phyloP scores from a whole-genome alignment of 2,113 vertebrate species.

The Pimephales promelas region DNA sequence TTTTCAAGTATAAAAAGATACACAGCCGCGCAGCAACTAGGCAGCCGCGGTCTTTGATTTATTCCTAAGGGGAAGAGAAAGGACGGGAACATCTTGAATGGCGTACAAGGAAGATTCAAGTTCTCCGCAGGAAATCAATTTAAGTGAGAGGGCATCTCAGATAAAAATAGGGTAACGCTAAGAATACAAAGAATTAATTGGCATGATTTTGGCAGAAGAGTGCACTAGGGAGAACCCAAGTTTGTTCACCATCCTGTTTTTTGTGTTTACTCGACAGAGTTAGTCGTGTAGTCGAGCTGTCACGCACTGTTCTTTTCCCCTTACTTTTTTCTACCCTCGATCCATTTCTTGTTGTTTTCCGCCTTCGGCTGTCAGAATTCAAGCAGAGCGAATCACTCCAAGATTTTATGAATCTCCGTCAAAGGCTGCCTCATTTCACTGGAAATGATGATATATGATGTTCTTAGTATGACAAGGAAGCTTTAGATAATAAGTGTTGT shows the following conservation, averaged over 20 bases:
- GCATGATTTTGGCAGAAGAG: conserved; percentile 67
- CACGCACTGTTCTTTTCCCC: conserved; percentile 65
- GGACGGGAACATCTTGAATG: conserved; percentile 51
- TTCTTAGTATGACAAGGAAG: conserved; percentile 57
- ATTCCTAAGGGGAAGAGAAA: conserved; percentile 69
- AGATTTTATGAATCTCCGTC: conserved; percentile 66
- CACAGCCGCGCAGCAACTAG: conserved; percentile 63
- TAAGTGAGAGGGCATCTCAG: conserved; percentile 72
- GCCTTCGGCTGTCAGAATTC: conserved; percentile 66
- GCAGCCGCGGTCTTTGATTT: conserved; percentile 73
- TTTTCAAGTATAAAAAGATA: conserved; percentile 70
- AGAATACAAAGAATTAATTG: conserved; percentile 74
- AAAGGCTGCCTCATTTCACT: conserved; percentile 71
- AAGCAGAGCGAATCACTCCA: conserved; percentile 68
- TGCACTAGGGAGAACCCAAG: conserved; percentile 68
- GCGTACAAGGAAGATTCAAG: conserved; percentile 68
- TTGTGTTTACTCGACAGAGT: conserved; percentile 66
- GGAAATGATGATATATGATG: conserved; percentile 75
- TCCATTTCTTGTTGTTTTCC: conserved; percentile 61
- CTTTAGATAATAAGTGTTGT: conserved; percentile 78
- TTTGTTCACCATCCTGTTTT: conserved; percentile 71
- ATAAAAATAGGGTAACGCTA: conserved; percentile 73
- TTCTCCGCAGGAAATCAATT: conserved; percentile 77
- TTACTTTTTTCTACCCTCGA: conserved; percentile 15
- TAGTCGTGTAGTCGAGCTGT: conserved; percentile 70